phyloP scores from a whole-genome alignment of 2,888 invertebrate genomes.

The Tachina lurida region DNA sequence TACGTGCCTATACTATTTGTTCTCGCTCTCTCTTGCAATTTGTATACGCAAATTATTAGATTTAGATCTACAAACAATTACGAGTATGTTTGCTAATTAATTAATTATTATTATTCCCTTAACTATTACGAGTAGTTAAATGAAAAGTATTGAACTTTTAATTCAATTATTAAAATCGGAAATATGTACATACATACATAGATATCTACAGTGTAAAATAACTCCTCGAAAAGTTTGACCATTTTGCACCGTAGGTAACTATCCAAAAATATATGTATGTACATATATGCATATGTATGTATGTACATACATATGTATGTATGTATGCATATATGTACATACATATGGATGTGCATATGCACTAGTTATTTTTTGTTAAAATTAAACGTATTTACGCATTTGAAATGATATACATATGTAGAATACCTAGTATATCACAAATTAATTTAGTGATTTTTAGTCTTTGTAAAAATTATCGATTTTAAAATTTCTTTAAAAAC shows the following conservation, averaged over 20 bases:
- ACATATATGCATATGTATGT: too few relatives aligned
- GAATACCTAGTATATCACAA: too few relatives aligned
- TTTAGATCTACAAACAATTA: slow-evolving; percentile 4
- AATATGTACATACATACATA: too few relatives aligned
- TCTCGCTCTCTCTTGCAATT: slow-evolving; percentile 1
- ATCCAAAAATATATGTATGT: too few relatives aligned
- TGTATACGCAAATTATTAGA: slow-evolving; percentile 19
- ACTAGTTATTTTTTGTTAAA: too few relatives aligned
- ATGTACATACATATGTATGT: neutral
- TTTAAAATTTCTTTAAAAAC: slow-evolving; percentile 45
- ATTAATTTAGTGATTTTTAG: neutral
- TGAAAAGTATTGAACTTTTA: slow-evolving; percentile 29
- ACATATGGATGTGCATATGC: too few relatives aligned
- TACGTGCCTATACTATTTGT: neutral
- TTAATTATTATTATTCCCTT: slow-evolving; percentile 8
- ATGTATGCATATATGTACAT: too few relatives aligned
- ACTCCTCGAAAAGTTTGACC: too few relatives aligned
- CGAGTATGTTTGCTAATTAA: slow-evolving; percentile 8
- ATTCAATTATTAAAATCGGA: neutral
- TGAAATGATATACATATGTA: too few relatives aligned
- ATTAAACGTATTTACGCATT: too few relatives aligned
- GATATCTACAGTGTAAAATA: too few relatives aligned
- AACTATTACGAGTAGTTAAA: slow-evolving; percentile 16
- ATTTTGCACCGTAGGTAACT: too few relatives aligned
- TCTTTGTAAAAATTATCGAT: slow-evolving; percentile 30